A percentile compares a stretch with the other conserved stretches of the same genome.
Evolutionary conservation across 2,113 vertebrate genomes (phyloP).

Genomic region (Corythoichthys haematopterus): DNA sequence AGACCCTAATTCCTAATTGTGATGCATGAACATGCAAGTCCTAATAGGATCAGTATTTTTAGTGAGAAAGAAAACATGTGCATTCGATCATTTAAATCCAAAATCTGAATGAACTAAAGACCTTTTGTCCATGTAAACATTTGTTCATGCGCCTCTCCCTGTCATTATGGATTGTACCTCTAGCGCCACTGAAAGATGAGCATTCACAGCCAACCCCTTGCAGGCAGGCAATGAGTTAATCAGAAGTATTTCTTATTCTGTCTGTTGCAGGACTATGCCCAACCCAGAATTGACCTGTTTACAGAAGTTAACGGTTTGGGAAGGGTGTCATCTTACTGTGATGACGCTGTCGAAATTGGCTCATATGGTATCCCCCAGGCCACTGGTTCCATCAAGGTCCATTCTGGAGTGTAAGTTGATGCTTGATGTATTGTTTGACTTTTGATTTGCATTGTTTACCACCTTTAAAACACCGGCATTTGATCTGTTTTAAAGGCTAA

Average conservation of each 20-base stretch:
- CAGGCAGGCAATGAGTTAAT: background rate
- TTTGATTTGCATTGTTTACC: background rate
- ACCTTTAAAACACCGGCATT: background rate
- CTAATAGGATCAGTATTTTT: too few relatives aligned
- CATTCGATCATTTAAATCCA: too few relatives aligned
- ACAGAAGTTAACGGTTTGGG: slow-evolving; percentile 85
- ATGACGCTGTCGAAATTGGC: slow-evolving; percentile 80
- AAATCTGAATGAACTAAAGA: too few relatives aligned
- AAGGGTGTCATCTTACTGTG: slow-evolving; percentile 77
- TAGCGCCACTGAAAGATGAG: too few relatives aligned
- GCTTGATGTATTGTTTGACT: background rate
- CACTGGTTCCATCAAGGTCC: slow-evolving; percentile 88
- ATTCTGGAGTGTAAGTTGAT: slow-evolving; percentile 88
- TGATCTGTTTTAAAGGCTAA: slow-evolving; percentile 6
- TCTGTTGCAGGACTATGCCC: slow-evolving; percentile 81
- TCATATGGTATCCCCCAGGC: slow-evolving; percentile 79
- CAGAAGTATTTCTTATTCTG: background rate
- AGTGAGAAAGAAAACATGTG: too few relatives aligned
- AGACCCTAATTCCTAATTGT: too few relatives aligned
- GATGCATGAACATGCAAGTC: too few relatives aligned
- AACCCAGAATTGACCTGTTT: slow-evolving; percentile 85
- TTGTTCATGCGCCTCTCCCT: too few relatives aligned
- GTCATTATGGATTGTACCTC: too few relatives aligned
- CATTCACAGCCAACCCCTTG: too few relatives aligned
- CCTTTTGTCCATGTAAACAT: background rate